These are phyloP conservation scores for Bos taurus DNA, from an alignment of 2,113 vertebrate genomes.

Conservation along the genomic window DNA sequence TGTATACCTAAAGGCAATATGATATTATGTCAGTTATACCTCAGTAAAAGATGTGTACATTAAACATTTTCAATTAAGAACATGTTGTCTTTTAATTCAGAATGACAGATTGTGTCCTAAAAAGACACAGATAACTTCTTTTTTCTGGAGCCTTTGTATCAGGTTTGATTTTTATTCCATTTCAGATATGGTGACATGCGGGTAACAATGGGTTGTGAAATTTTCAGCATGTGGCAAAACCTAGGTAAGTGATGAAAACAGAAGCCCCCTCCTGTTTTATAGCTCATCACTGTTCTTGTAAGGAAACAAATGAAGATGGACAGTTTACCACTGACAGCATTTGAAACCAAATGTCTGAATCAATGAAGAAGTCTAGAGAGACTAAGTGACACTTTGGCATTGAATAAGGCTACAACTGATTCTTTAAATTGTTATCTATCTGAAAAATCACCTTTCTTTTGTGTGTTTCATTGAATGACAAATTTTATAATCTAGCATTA, in stretches of 20 bases:
- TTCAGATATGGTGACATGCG: conserved; percentile 98
- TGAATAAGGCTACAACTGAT: neutral
- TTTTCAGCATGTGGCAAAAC: conserved; percentile 99
- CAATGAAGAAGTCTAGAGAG: neutral
- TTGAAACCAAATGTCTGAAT: neutral
- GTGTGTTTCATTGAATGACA: neutral
- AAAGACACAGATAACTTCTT: neutral
- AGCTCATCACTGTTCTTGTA: neutral
- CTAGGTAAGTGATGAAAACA: conserved; percentile 85
- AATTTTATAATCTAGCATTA: neutral
- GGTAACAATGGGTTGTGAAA: conserved; percentile 99
- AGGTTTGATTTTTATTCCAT: conserved; percentile 40
- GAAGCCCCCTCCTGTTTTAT: neutral
- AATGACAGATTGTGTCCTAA: neutral
- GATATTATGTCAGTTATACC: too few species aligned
- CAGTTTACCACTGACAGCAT: neutral
- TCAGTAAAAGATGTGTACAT: neutral
- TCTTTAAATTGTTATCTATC: neutral
- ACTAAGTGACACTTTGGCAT: neutral
- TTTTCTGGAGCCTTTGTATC: neutral
- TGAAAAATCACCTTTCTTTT: conserved; percentile 5
- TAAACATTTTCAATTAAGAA: neutral
- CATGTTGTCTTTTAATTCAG: neutral
- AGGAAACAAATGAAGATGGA: neutral
- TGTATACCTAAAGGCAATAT: neutral